Evolutionary conservation across 2,797 vertebrate genomes (phyloP), one percentile per base, ranked within the genome.

Genomic region (Siniperca obscura): DNA sequence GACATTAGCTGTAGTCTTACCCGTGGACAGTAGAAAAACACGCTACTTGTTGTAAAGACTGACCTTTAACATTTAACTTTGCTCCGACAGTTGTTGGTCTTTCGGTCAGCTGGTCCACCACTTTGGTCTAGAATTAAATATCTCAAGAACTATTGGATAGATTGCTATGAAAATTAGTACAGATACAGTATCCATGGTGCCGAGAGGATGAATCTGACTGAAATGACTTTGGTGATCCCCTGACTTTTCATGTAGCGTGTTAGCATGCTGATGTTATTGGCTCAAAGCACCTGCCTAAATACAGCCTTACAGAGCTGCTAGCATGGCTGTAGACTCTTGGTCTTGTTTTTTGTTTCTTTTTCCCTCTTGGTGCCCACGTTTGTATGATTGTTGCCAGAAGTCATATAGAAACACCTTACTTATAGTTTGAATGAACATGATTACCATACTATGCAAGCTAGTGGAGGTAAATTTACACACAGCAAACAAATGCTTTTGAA

Each of bases 1-100:
- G 25, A 25, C 57, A 55, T 72, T 25, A 48, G 56, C 25, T 64
- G 19, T 1, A 57, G 68, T 27, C 16, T 71, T 9, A 67, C 10
- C 34, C n/a, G 17, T 55, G 38, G 36, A 36, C 27, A 27, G 46
- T 17, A 53, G 30, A 67, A 34, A 27, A 74, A 22, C 40, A 34
- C 27, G 3, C 14, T 7, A 48, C 46, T 38, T 61, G 19, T 19
- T 46, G 7, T 30, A 42, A 57, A 76, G 34, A 30, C 25, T 65
- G 60, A 65, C 68, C n/a, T 42, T 61, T 50, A 50, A 57, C n/a
- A 17, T 60, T 34, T 60, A 30, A 64, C 68, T 25, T 36, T 53
- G n/a, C 48, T 55, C 14, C 25, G 6, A 16, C 16, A 19, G 48
- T 42, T 11, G 65, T 22, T n/a, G 7, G 46, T 38, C 40, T 66